These are phyloP conservation scores for Baryphthengus martii DNA, from an alignment of 2,113 vertebrate genomes.

Conservation along the genomic window DNA sequence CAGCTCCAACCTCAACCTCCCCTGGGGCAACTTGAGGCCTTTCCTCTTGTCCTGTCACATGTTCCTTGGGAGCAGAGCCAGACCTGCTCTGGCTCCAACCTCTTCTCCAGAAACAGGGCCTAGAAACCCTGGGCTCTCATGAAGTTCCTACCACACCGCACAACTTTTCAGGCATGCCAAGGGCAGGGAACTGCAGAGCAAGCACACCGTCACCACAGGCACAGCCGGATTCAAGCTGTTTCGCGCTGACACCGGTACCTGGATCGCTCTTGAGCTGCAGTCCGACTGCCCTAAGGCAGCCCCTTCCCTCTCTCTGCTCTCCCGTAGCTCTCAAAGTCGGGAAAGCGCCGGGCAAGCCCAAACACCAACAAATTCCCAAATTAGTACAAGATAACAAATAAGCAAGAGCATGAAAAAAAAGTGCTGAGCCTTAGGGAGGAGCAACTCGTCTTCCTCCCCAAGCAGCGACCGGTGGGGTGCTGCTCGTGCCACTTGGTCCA, in stretches of 20 bases:
- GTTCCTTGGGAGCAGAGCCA: no score
- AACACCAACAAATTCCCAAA: no score
- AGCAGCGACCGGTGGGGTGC: not conserved
- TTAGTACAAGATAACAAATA: no score
- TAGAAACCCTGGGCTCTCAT: not conserved
- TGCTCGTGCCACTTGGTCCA: not conserved
- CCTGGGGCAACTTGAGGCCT: no score
- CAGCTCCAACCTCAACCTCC: no score
- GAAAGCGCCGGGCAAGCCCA: no score
- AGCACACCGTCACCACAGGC: not conserved
- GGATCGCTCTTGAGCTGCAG: accelerated
- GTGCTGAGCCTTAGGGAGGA: not conserved
- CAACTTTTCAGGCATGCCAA: accelerated
- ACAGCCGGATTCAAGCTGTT: not conserved
- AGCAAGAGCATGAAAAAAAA: no score
- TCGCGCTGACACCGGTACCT: not conserved
- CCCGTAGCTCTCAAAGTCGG: no score
- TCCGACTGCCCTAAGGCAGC: no score
- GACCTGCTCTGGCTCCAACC: no score
- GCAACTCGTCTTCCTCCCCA: not conserved
- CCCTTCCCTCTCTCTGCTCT: no score
- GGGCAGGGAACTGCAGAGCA: not conserved
- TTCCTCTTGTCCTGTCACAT: no score
- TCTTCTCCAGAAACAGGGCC: not conserved
- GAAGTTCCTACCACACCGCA: accelerated